Percentiles rank a stretch among this genome's conserved stretches.
Conservation (phyloP, 2,888 invertebrate genomes). For the Tortrix viridana region DNA sequence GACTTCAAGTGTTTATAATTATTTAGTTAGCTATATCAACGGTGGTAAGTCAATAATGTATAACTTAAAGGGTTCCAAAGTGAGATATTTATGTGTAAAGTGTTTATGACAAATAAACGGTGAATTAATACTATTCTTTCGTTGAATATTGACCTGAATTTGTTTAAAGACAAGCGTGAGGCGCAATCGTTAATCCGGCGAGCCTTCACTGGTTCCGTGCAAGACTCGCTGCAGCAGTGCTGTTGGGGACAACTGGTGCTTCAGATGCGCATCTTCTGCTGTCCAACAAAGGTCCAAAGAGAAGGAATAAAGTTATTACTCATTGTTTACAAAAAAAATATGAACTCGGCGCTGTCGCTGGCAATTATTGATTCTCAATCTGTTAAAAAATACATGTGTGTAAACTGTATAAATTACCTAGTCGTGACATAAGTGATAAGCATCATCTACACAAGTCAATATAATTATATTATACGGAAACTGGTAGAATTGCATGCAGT, state of each 20-base stretch:
- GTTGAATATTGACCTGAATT: slow-evolving; percentile 69
- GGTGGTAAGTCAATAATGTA: slow-evolving; percentile 82
- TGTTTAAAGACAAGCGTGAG: slow-evolving; percentile 67
- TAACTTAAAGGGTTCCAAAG: slow-evolving; percentile 72
- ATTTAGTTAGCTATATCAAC: slow-evolving; percentile 62
- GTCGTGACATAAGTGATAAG: neutral
- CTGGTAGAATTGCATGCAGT: too few relatives aligned
- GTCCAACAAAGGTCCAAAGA: slow-evolving; percentile 29
- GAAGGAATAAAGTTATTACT: slow-evolving; percentile 31
- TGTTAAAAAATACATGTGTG: neutral
- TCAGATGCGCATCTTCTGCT: slow-evolving; percentile 54
- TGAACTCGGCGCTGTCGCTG: neutral
- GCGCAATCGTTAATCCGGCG: slow-evolving; percentile 53
- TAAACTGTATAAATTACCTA: neutral
- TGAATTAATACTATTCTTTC: slow-evolving; percentile 70
- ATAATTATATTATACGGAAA: too few relatives aligned
- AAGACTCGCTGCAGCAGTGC: slow-evolving; percentile 62
- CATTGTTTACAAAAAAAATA: neutral
- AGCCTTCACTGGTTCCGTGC: slow-evolving; percentile 58
- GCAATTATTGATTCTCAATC: neutral
- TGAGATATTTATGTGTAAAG: slow-evolving; percentile 67
- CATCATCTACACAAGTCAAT: too few relatives aligned
- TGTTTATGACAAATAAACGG: slow-evolving; percentile 78
- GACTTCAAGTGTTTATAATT: slow-evolving; percentile 55
- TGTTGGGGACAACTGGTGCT: slow-evolving; percentile 57